These are phyloP conservation scores for Dipodomys ordii DNA, from an alignment of 2,113 vertebrate species.

Conservation along the genomic window DNA sequence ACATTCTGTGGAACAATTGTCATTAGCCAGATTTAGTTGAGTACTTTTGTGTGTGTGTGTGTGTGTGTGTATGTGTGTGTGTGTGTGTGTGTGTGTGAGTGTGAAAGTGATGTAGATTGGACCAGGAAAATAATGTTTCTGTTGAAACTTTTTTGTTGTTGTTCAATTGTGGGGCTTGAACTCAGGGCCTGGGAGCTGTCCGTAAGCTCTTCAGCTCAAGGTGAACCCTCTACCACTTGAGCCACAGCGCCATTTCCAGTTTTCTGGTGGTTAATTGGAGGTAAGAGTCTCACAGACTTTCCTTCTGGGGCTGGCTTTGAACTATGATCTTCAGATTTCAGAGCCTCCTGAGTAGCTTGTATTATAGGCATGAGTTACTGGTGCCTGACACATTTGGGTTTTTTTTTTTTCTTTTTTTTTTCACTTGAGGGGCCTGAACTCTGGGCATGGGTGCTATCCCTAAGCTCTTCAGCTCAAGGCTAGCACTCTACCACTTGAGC, in stretches of 20 bases:
- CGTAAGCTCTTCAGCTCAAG: too few species aligned
- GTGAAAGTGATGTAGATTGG: background rate
- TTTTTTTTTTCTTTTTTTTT: background rate
- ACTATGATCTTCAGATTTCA: background rate
- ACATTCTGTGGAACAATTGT: background rate
- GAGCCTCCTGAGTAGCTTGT: background rate
- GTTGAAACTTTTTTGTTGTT: background rate
- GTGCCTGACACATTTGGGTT: background rate
- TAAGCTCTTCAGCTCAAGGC: too few species aligned
- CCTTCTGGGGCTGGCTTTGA: too few species aligned
- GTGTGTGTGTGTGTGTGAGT: background rate
- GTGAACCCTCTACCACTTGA: too few species aligned
- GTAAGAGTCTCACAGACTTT: too few species aligned
- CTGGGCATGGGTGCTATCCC: too few species aligned
- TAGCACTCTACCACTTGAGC: too few species aligned
- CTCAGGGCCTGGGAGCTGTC: too few species aligned
- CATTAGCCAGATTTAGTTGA: background rate
- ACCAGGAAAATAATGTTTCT: conserved; percentile 29
- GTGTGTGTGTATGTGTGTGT: background rate
- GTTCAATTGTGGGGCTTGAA: too few species aligned
- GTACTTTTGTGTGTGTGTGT: background rate
- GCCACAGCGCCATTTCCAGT: too few species aligned
- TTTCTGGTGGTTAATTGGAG: too few species aligned
- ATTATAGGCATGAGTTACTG: background rate
- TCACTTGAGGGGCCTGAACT: too few species aligned